Evolutionary conservation across 1,140 invertebrate genomes (phyloP).

Genomic region (Luehdorfia chinensis): DNA sequence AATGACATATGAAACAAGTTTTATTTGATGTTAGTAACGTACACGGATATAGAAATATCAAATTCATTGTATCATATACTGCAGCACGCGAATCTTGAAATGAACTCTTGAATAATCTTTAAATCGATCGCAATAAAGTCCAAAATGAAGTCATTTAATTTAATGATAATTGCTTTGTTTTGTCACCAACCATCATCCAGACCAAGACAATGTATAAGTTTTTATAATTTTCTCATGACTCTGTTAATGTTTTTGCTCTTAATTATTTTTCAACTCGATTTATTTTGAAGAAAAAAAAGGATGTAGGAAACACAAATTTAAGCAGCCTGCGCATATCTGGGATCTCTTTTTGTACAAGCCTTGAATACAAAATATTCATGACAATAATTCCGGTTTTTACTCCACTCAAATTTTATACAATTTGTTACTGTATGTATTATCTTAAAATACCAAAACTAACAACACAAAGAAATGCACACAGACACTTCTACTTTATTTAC

Average conservation of each 20-base stretch:
- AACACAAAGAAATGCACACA: too few species aligned
- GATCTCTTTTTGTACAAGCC: slow-evolving; percentile 52
- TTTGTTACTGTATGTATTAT: too few species aligned
- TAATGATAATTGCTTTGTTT: slow-evolving; percentile 6
- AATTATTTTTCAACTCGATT: slow-evolving; percentile 45
- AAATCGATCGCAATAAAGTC: background rate
- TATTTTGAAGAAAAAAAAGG: slow-evolving; percentile 43
- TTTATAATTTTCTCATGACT: slow-evolving; percentile 20
- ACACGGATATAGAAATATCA: slow-evolving; percentile 51
- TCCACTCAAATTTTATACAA: too few species aligned
- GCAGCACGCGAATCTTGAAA: background rate
- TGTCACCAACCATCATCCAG: background rate
- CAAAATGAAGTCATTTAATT: background rate
- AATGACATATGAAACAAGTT: slow-evolving; percentile 64
- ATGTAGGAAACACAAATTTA: slow-evolving; percentile 45
- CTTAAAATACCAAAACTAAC: too few species aligned
- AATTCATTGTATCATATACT: slow-evolving; percentile 18
- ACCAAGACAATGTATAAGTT: slow-evolving; percentile 1
- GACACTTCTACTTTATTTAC: too few species aligned
- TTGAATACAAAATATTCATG: slow-evolving; percentile 57
- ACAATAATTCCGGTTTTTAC: slow-evolving; percentile 61
- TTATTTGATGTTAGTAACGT: slow-evolving; percentile 56
- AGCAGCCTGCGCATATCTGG: slow-evolving; percentile 69
- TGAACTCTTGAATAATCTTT: background rate
- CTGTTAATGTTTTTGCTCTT: slow-evolving; percentile 39